Conservation (phyloP, 2,113 vertebrate genomes). For the Hippocampus comes region DNA sequence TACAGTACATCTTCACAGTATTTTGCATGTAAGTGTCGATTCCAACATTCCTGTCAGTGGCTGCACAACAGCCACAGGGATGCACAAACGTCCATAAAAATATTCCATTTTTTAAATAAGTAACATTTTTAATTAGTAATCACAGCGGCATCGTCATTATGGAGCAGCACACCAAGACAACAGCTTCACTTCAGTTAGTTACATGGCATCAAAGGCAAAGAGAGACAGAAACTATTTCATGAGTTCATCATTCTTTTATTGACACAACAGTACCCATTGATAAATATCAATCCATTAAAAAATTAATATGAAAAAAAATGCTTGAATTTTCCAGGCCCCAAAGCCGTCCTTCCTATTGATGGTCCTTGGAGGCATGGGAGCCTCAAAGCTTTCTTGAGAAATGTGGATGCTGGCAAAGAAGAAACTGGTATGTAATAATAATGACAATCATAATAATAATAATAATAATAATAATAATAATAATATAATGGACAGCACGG, state of each 20-base stretch:
- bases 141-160: slow-evolving; percentile 22
- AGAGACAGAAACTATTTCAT: background rate
- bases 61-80: background rate
- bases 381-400: slow-evolving; percentile 68
- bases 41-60: background rate
- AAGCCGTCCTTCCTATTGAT: slow-evolving; percentile 60
- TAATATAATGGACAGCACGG: background rate
- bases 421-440: slow-evolving; percentile 54
- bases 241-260: background rate
- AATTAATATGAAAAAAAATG: background rate
- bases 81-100: slow-evolving; percentile 1
- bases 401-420: slow-evolving; percentile 62
- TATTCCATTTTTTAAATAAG: slow-evolving; percentile 10
- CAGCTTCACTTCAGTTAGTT: too few relatives aligned
- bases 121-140: slow-evolving; percentile 1
- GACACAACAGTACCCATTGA: too few relatives aligned
- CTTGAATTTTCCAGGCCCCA: slow-evolving; percentile 49
- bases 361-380: slow-evolving; percentile 65
- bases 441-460: background rate
- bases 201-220: too few relatives aligned
- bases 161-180: slow-evolving; percentile 17
- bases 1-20: slow-evolving; percentile 19
- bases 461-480: background rate
- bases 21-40: background rate
- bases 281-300: background rate